phyloP scores from a whole-genome alignment of 2,797 vertebrate species.

The Pangasius mekongensis region DNA sequence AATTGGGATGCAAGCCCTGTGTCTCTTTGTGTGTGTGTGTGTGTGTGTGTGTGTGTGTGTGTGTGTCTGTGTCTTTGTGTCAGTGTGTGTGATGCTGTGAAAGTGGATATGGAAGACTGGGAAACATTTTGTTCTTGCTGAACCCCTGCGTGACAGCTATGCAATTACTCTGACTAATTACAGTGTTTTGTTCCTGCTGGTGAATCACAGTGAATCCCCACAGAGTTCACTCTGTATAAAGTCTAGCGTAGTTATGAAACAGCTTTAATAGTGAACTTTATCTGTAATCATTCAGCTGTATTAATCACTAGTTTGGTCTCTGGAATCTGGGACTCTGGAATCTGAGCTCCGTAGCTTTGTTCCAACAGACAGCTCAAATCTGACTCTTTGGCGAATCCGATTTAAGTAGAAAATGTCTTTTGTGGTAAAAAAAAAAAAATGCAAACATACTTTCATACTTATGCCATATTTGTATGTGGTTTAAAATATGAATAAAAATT shows the following conservation, averaged over 20 bases:
- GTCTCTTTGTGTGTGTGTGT: not conserved
- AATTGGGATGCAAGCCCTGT: constrained; percentile 2
- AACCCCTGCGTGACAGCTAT: constrained; percentile 3
- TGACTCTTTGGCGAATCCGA: not conserved
- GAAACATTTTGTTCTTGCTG: constrained; percentile 18
- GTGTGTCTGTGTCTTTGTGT: constrained; percentile 14
- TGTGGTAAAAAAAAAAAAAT: not conserved
- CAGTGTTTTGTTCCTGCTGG: constrained; percentile 20
- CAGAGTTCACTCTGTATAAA: constrained; percentile 10
- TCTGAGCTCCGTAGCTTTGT: no score
- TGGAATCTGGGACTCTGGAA: not conserved
- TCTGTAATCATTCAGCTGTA: not conserved
- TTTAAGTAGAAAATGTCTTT: no score
- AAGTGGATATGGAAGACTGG: constrained; percentile 17
- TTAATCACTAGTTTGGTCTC: not conserved
- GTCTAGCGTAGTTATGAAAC: constrained; percentile 11
- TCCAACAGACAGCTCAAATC: not conserved
- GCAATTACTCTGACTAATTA: constrained; percentile 29
- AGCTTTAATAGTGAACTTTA: constrained; percentile 3
- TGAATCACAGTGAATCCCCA: constrained; percentile 21
- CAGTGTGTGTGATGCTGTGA: constrained; percentile 4
- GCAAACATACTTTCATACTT: not conserved
- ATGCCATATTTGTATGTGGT: not conserved
- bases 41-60: not conserved
- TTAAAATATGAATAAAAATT: not conserved